phyloP scores from a whole-genome alignment of 2,888 invertebrate species.

The Pollenia amentaria region DNA sequence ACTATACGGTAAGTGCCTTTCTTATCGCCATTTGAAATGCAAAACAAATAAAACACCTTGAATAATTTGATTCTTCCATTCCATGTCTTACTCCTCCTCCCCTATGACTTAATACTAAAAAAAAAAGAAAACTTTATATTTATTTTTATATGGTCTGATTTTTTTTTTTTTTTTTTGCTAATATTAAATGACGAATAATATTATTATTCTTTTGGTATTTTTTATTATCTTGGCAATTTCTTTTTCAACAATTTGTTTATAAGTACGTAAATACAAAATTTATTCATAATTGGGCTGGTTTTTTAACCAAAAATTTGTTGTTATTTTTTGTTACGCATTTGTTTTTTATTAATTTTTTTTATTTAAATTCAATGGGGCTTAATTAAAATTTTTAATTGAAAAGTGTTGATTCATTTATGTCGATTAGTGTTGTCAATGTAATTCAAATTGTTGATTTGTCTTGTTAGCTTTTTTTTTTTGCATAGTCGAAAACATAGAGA shows the following conservation, averaged over 20 bases:
- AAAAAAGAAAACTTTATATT: constrained; percentile 26
- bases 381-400: constrained; percentile 25
- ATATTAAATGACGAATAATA: constrained; percentile 30
- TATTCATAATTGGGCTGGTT: too few relatives aligned
- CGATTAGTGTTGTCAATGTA: neutral
- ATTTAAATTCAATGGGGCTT: neutral
- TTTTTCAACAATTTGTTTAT: constrained; percentile 47
- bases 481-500: too few relatives aligned
- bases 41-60: constrained; percentile 52
- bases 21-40: constrained; percentile 30
- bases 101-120: neutral
- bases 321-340: constrained; percentile 15
- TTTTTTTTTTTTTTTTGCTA: constrained; percentile 1
- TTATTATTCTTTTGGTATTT: neutral
- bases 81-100: neutral
- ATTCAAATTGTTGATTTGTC: neutral
- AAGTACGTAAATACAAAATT: too few relatives aligned
- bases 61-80: constrained; percentile 48
- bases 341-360: neutral
- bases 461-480: neutral
- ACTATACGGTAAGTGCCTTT: constrained; percentile 8
- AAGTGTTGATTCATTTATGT: constrained; percentile 7
- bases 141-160: constrained; percentile 62
- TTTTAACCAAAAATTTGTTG: neutral
- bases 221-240: constrained; percentile 31